Conservation (phyloP, 2,888 invertebrate species). For the Lasioglossum pauxillum region DNA sequence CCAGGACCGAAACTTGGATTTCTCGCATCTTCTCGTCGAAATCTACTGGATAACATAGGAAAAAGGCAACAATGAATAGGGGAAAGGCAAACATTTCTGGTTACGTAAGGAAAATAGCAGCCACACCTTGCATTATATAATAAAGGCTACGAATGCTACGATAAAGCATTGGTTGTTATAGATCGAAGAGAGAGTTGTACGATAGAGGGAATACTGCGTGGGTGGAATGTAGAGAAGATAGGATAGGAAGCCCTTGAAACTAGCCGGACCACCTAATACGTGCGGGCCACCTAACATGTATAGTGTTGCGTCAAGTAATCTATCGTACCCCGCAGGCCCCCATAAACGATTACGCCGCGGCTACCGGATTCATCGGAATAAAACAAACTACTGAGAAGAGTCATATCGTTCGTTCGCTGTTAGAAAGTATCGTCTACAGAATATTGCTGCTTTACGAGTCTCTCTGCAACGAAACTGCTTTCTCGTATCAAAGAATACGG, state of each 20-base stretch:
- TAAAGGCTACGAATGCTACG: neutral
- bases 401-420: constrained; percentile 92
- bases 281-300: neutral
- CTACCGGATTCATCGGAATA: constrained; percentile 92
- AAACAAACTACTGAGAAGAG: constrained; percentile 90
- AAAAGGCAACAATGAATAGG: too few species aligned
- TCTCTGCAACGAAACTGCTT: constrained; percentile 89
- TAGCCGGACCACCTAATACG: neutral
- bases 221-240: neutral
- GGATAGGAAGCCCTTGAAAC: neutral
- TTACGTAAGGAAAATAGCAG: too few species aligned
- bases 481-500: constrained; percentile 87
- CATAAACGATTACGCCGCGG: constrained; percentile 93
- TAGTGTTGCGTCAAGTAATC: neutral
- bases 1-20: too few species aligned
- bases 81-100: too few species aligned
- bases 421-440: constrained; percentile 94
- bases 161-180: neutral
- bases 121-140: neutral
- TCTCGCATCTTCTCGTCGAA: too few species aligned
- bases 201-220: neutral
- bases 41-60: too few species aligned
- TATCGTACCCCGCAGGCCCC: constrained; percentile 89
- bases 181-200: neutral
- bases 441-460: constrained; percentile 91